These are phyloP conservation scores for Leptodactylus fallax DNA, from an alignment of 2,797 vertebrate genomes.

Conservation along the genomic window DNA sequence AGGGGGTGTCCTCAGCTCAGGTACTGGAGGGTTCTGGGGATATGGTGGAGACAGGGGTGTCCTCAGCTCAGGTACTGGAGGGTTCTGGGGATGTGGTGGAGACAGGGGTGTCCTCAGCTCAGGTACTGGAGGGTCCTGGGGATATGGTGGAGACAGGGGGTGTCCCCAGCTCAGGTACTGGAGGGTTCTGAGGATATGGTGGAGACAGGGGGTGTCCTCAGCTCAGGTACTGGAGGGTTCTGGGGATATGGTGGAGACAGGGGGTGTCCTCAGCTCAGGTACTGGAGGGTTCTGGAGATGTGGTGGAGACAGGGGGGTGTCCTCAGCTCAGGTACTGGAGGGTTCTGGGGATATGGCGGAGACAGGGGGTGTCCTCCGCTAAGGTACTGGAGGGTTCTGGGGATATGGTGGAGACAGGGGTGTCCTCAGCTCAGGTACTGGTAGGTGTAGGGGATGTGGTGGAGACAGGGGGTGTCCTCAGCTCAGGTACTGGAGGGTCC, in stretches of 20 bases:
- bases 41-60: neutral
- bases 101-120: slow-evolving; percentile 77
- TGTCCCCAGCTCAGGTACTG: neutral
- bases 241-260: neutral
- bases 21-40: neutral
- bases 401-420: neutral
- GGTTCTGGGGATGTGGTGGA: neutral
- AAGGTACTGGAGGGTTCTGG: neutral
- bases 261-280: too few relatives aligned
- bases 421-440: neutral
- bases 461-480: neutral
- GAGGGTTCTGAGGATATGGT: neutral
- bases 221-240: slow-evolving; percentile 66
- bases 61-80: neutral
- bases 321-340: neutral
- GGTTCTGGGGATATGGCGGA: neutral
- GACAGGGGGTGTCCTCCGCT: neutral
- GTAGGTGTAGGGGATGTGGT: neutral
- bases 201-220: slow-evolving; percentile 76
- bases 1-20: neutral
- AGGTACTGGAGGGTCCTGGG: slow-evolving; percentile 71
- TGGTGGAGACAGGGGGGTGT: neutral
- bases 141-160: neutral
- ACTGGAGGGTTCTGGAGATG: too few relatives aligned
- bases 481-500: neutral